Evolutionary conservation across 2,113 vertebrate species (phyloP), one percentile per base, ranked within the genome.

Genomic region (Myrmecophaga tridactyla): DNA sequence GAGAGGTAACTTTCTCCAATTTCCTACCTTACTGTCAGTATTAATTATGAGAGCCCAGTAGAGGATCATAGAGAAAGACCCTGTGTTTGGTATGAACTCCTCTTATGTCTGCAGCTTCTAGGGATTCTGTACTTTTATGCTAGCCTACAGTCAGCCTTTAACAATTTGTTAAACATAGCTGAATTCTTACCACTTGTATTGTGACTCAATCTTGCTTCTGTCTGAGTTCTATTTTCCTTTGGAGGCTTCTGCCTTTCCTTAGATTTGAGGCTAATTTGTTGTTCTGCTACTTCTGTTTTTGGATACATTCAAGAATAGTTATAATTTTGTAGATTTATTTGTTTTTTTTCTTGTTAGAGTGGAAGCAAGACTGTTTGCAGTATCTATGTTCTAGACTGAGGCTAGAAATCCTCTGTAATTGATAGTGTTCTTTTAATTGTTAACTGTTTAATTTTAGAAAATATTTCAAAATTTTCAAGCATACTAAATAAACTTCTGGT

Each of bases 391-490:
- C n/a, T 53, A 78, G 60, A 80, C 6, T 81, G 77, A 92, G 90
- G 39, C 39, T 78, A 11, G n/a, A 94, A 90, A 78, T 78, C 29
- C 39, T 97, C 48, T 76, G 4, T 92, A 63, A 76, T 95, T 48
- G 82, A 92, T 80, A 23, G 41, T 31, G 14, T 23, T 82, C 17
- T 90, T 89, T 84, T 20, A 72, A 76, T 83, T 94, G 75, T 75
- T 88, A 56, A 67, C 72, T 88, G 31, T 91, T 94, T 82, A 29
- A 90, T 56, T 80, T 89, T 95, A 92, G 65, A 36, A 75, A 90
- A 90, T 70, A 93, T 85, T 95, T 89, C 51, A 78, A 15, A 62
- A 83, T 34, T 92, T 70, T 3, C 29, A 63, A 27, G 63, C 62
- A 25, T 63, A n/a, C 18, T 86, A 62, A 25, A 2, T 78, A 29